A percentile compares a stretch with the other conserved stretches of the same genome.
Evolutionary conservation across 2,888 invertebrate species (phyloP).

Genomic region (Ischnura elegans): DNA sequence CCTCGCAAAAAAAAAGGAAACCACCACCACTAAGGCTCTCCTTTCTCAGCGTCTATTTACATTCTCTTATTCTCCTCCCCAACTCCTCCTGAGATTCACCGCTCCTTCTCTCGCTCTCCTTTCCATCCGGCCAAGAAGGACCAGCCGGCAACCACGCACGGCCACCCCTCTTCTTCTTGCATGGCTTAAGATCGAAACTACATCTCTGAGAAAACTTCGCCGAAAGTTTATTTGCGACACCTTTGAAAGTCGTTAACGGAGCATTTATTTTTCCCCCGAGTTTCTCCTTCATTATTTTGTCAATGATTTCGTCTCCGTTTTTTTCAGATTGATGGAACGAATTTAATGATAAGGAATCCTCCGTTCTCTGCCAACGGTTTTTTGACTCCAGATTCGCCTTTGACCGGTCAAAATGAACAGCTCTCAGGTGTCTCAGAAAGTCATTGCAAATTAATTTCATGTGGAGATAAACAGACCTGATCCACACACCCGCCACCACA

Average conservation of each 20-base stretch:
- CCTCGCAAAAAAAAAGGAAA: too few species aligned
- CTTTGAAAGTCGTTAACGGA: constrained; percentile 2
- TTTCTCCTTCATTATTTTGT: background rate
- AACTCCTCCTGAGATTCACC: too few species aligned
- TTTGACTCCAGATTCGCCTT: too few species aligned
- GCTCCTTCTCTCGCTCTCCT: background rate
- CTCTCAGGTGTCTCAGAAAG: too few species aligned
- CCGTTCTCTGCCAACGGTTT: too few species aligned
- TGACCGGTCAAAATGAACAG: too few species aligned
- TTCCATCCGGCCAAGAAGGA: too few species aligned
- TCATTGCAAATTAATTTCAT: too few species aligned
- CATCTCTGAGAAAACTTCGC: background rate
- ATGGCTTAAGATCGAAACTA: background rate
- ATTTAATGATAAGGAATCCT: background rate
- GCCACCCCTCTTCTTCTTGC: background rate
- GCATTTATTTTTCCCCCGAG: background rate
- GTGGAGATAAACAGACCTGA: too few species aligned
- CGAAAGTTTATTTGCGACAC: background rate
- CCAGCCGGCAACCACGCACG: background rate
- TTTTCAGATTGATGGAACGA: background rate
- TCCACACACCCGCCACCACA: too few species aligned
- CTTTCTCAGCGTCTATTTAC: too few species aligned
- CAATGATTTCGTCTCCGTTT: background rate
- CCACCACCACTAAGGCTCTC: too few species aligned
- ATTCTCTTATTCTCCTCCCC: background rate